phyloP scores from a whole-genome alignment of 2,888 invertebrate species.

The Andrena flavipes region DNA sequence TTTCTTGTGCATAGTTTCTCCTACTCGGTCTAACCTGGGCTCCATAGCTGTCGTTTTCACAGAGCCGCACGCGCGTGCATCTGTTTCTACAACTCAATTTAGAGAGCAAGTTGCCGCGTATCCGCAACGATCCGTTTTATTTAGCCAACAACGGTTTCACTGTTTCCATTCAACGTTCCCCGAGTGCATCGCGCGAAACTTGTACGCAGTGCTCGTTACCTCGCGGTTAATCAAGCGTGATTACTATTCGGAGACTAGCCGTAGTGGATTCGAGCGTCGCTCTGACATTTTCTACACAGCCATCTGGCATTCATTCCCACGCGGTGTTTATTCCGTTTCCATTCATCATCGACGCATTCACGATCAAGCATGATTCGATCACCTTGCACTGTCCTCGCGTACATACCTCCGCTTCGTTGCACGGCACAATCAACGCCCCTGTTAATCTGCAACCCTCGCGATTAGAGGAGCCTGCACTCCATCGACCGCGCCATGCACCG shows the following conservation, averaged over 20 bases:
- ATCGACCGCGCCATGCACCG: not conserved
- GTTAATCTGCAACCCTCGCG: conserved; percentile 48
- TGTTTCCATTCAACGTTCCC: not conserved
- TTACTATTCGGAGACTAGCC: conserved; percentile 3
- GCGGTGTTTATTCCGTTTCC: conserved; percentile 18
- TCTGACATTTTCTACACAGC: conserved; percentile 49
- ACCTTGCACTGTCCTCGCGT: conserved; percentile 63
- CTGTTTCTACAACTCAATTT: too few relatives aligned
- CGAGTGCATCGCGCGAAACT: not conserved
- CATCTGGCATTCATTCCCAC: conserved; percentile 24
- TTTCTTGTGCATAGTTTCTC: not conserved
- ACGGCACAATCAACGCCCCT: conserved; percentile 56
- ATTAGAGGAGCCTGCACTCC: conserved; percentile 15
- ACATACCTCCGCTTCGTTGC: conserved; percentile 64
- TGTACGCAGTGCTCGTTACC: not conserved
- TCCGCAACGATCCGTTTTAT: too few relatives aligned
- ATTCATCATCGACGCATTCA: conserved; percentile 52
- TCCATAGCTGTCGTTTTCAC: not conserved
- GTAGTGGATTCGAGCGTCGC: conserved; percentile 1
- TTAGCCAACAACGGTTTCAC: too few relatives aligned
- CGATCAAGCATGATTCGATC: conserved; percentile 70
- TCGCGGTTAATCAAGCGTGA: conserved; percentile 11
- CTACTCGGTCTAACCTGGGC: not conserved
- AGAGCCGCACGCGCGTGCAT: not conserved
- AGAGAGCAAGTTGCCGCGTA: too few relatives aligned